A percentile compares a stretch with the other conserved stretches of the same genome.
These are phyloP conservation scores for Tonatia bakeri DNA, from an alignment of 2,113 vertebrate genomes.

Conservation along the genomic window DNA sequence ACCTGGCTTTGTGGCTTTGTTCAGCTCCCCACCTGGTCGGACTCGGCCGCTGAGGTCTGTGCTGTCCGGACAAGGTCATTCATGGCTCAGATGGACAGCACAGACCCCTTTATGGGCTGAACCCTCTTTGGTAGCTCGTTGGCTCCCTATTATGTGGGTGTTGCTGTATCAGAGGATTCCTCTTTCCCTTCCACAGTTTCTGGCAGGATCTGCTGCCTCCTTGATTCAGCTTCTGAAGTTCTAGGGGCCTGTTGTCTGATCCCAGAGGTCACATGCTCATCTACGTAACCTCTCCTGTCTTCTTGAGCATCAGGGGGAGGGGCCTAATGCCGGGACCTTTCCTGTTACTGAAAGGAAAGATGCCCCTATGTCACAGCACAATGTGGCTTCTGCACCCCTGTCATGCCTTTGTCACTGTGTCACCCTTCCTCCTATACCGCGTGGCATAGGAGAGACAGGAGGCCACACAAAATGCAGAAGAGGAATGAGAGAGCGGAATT, in stretches of 20 bases:
- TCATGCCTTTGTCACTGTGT: not conserved
- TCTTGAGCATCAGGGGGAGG: not conserved
- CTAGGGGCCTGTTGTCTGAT: not conserved
- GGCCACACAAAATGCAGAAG: not conserved
- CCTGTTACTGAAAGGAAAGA: not conserved
- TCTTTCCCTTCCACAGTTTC: not conserved
- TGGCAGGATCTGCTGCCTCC: not conserved
- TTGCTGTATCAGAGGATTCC: not conserved
- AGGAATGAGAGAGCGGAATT: not conserved
- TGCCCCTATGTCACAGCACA: rapidly evolving
- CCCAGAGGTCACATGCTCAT: rapidly evolving
- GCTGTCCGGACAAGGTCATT: not conserved
- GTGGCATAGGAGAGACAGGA: not conserved
- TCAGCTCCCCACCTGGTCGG: not conserved
- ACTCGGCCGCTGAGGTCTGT: not conserved
- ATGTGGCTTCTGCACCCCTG: not conserved
- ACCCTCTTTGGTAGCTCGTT: not conserved
- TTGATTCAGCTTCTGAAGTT: not conserved
- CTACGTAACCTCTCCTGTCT: no score
- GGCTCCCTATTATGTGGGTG: not conserved
- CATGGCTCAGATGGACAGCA: rapidly evolving
- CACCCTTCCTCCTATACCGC: not conserved
- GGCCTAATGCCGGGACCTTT: rapidly evolving
- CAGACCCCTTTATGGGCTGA: not conserved
- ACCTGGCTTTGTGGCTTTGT: not conserved